Percentiles rank a stretch among this genome's conserved stretches.
Evolutionary conservation across 2,113 vertebrate species (phyloP).

Genomic region (Gallinago paraguaiae): DNA sequence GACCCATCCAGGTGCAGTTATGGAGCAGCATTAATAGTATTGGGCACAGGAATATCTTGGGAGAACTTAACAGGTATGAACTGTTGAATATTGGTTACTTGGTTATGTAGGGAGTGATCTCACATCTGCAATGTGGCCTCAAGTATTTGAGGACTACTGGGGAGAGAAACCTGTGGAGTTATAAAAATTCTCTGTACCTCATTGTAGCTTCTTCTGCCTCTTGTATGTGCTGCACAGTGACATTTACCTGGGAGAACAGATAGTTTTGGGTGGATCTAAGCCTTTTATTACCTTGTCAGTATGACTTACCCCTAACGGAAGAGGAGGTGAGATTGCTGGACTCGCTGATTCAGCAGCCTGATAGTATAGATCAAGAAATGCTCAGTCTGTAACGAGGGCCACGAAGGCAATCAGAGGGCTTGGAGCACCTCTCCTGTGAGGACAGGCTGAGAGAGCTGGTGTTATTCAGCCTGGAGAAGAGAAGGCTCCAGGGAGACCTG

Average conservation of each 20-base stretch:
- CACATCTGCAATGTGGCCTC: not conserved
- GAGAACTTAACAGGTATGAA: not conserved
- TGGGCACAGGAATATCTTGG: not conserved
- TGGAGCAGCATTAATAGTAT: not conserved
- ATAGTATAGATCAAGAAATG: not conserved
- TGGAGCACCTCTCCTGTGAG: not conserved
- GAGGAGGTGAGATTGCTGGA: not conserved
- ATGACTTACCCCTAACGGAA: not conserved
- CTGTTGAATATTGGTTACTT: not conserved
- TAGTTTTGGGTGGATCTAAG: not conserved
- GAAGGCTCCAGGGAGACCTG: not conserved
- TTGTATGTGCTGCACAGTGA: not conserved
- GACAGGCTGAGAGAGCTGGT: not conserved
- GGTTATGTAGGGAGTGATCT: not conserved
- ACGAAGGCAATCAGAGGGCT: not conserved
- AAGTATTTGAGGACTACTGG: not conserved
- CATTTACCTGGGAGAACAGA: not conserved
- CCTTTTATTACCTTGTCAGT: not conserved
- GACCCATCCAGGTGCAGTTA: not conserved
- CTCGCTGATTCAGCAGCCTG: accelerated
- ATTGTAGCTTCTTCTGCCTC: not conserved
- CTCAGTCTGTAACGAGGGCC: not conserved
- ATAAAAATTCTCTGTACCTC: not conserved
- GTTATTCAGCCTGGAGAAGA: not conserved
- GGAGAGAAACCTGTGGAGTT: not conserved